phyloP scores from a whole-genome alignment of 1,140 invertebrate species.

The Eumaeus atala region DNA sequence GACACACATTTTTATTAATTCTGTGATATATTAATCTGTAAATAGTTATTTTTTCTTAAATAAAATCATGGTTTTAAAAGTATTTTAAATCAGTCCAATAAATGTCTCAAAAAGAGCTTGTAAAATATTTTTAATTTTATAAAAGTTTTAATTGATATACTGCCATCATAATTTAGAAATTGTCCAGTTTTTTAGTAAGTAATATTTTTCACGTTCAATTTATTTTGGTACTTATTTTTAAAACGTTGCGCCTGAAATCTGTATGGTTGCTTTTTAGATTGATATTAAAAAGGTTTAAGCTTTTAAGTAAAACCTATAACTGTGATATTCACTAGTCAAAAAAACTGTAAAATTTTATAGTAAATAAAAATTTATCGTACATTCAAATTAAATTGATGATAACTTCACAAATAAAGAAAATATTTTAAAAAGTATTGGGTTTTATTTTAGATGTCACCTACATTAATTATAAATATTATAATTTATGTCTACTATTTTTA shows the following conservation, averaged over 20 bases:
- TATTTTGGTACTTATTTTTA: slow-evolving; percentile 40
- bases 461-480: no score
- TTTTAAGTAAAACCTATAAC: slow-evolving; percentile 27
- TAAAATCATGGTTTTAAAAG: slow-evolving; percentile 44
- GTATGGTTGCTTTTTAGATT: slow-evolving; percentile 40
- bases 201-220: slow-evolving; percentile 44
- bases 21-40: slow-evolving; percentile 27
- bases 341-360: slow-evolving; percentile 59
- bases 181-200: slow-evolving; percentile 26
- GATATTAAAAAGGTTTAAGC: not conserved
- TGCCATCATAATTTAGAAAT: slow-evolving; percentile 21
- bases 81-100: slow-evolving; percentile 21
- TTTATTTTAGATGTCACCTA: no score
- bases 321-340: slow-evolving; percentile 46
- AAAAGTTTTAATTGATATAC: no score
- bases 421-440: slow-evolving; percentile 14
- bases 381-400: slow-evolving; percentile 40
- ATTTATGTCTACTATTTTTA: no score
- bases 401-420: slow-evolving; percentile 67
- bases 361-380: slow-evolving; percentile 61
- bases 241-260: no score
- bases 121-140: not conserved
- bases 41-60: slow-evolving; percentile 6
- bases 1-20: slow-evolving; percentile 1
- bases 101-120: slow-evolving; percentile 13